A percentile compares a stretch with the other conserved stretches of the same genome.
Evolutionary conservation across 1,140 invertebrate genomes (phyloP).

Genomic region (Caerostris extrusa): DNA sequence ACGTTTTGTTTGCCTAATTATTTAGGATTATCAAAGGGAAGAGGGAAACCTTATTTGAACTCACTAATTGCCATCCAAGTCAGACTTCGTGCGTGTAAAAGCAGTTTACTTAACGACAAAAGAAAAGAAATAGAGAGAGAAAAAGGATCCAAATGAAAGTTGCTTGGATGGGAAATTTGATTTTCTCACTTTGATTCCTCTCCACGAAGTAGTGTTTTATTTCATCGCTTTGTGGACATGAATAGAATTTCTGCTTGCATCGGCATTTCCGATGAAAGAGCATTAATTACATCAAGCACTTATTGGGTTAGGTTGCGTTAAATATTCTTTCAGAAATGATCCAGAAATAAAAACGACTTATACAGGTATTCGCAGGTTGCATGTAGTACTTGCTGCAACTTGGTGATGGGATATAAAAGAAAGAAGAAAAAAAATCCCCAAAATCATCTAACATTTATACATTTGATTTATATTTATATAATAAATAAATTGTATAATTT

Average conservation of each 20-base stretch:
- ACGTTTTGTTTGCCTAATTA: background rate
- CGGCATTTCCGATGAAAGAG: too few species aligned
- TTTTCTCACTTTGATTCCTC: background rate
- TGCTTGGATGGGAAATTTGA: background rate
- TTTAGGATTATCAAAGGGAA: background rate
- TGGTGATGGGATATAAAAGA: too few species aligned
- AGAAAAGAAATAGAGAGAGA: background rate
- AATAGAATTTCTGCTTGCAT: background rate
- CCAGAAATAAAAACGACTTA: too few species aligned
- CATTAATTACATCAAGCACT: too few species aligned
- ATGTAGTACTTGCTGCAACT: too few species aligned
- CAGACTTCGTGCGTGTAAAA: background rate
- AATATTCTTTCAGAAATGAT: too few species aligned
- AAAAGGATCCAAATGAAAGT: background rate
- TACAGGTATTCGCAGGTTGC: too few species aligned
- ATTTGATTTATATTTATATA: too few species aligned
- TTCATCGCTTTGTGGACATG: background rate
- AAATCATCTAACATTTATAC: too few species aligned
- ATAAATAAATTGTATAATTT: too few species aligned
- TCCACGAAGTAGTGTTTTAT: background rate
- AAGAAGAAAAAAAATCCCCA: too few species aligned
- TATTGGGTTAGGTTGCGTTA: too few species aligned
- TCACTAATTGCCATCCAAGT: background rate
- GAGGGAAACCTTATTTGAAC: background rate
- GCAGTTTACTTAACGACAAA: background rate